Evolutionary conservation across 2,888 invertebrate species (phyloP), one percentile per base, ranked within the genome.

Genomic region (Aphidoletes aphidimyza): DNA sequence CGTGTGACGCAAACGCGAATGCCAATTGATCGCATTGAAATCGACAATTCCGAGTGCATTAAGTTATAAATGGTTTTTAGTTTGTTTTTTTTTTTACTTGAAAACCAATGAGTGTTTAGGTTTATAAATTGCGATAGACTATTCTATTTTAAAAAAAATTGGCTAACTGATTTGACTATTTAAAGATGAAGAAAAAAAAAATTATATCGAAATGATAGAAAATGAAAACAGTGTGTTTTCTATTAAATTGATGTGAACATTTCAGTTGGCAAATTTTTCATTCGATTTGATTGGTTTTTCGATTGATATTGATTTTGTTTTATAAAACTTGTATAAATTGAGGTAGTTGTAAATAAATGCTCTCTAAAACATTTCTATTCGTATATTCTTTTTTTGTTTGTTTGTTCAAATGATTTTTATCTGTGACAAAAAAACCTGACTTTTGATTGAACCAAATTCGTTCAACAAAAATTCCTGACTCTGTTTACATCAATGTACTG

Each of bases 121-220:
- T 54, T 34, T 69, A 6, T 42, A 42, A 9, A 69, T 69, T 69
- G 30, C 14, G 30, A 69, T 69, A 11, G 69, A 69, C 69, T 69
- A 30, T 14, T 69, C 69, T 30, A 69, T 69, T 69, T 39, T n/a
- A n/a, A 39, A 39, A 69, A 69, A 34, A 69, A n/a, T 69, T 69
- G 69, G 69, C 69, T 69, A 69, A n/a, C 69, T 69, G 69, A 69
- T 69, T 69, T 69, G 69, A 69, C 69, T 69, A 69, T 69, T 69
- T 69, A 69, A 30, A 22, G n/a, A n/a, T n/a, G n/a, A n/a, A 2
- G 5, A 26, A 54, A 26, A 54, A 47, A 47, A 14, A 47, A 47
- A 47, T 2, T 5, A 54, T n/a, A n/a, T n/a, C n/a, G n/a, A 54
- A 3, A 3, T 5, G 22, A 54, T 5, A 34, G 30, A 30, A 5